A percentile compares a stretch with the other conserved stretches of the same genome.
phyloP scores from a whole-genome alignment of 2,888 invertebrate species.

The Heliconius aoede region DNA sequence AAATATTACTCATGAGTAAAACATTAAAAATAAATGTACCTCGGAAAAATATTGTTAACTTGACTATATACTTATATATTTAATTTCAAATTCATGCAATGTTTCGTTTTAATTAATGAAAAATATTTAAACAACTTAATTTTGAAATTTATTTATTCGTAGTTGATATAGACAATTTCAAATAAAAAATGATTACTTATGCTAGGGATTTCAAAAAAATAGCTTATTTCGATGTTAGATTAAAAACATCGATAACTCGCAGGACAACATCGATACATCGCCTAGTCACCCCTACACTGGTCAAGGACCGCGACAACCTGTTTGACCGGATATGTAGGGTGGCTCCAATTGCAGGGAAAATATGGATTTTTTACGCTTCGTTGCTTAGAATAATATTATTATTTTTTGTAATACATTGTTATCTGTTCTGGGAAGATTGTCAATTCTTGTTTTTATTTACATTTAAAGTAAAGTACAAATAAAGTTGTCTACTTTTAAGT shows the following conservation, averaged over 20 bases:
- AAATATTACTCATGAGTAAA: background rate
- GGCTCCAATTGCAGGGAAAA: constrained; percentile 59
- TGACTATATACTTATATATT: too few relatives aligned
- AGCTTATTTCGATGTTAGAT: background rate
- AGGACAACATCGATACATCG: constrained; percentile 36
- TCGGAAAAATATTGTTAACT: too few relatives aligned
- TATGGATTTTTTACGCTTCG: constrained; percentile 58
- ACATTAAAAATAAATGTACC: background rate
- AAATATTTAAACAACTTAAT: too few relatives aligned
- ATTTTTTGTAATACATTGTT: background rate
- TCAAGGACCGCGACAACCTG: constrained; percentile 75
- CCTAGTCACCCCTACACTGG: constrained; percentile 55
- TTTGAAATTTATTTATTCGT: too few relatives aligned
- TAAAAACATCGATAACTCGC: constrained; percentile 40
- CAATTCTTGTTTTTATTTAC: background rate
- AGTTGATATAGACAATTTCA: too few relatives aligned
- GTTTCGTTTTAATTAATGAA: too few relatives aligned
- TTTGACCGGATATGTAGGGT: constrained; percentile 73
- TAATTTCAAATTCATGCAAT: too few relatives aligned
- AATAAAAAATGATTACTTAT: background rate
- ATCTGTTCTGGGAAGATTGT: background rate
- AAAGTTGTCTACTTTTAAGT: too few relatives aligned
- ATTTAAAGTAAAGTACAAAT: too few relatives aligned
- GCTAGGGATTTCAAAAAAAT: background rate
- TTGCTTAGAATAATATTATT: constrained; percentile 36